Evolutionary conservation across 2,888 invertebrate species (phyloP).

Genomic region (Nomada hirtipes): DNA sequence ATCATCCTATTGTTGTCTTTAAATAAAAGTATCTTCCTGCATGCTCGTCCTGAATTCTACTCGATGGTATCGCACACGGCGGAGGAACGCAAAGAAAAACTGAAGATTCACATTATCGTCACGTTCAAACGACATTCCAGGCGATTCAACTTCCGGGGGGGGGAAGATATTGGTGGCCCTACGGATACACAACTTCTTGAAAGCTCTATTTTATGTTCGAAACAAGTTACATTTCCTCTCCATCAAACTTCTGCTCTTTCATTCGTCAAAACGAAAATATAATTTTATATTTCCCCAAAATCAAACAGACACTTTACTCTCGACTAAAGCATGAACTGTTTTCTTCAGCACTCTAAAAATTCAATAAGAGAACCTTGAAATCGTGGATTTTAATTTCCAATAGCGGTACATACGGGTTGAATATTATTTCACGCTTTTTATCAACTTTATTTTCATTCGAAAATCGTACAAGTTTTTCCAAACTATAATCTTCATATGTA

Average conservation of each 20-base stretch:
- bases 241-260: background rate
- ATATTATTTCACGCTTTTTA: no score
- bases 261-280: constrained; percentile 8
- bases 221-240: constrained; percentile 32
- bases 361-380: background rate
- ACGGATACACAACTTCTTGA: constrained; percentile 36
- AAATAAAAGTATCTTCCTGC: constrained; percentile 13
- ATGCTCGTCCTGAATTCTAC: constrained; percentile 16
- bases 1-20: background rate
- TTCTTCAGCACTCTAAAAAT: background rate
- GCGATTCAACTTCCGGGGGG: constrained; percentile 53
- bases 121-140: constrained; percentile 61
- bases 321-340: background rate
- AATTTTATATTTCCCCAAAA: background rate
- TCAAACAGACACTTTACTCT: background rate
- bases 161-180: constrained; percentile 40
- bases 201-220: constrained; percentile 35
- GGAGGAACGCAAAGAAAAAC: constrained; percentile 37
- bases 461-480: no score
- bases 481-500: no score
- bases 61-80: constrained; percentile 5
- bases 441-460: no score
- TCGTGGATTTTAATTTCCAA: no score
- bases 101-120: constrained; percentile 60
- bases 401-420: no score